Evolutionary conservation across 2,888 invertebrate genomes (phyloP).

Genomic region (Bhutanitis thaidina): DNA sequence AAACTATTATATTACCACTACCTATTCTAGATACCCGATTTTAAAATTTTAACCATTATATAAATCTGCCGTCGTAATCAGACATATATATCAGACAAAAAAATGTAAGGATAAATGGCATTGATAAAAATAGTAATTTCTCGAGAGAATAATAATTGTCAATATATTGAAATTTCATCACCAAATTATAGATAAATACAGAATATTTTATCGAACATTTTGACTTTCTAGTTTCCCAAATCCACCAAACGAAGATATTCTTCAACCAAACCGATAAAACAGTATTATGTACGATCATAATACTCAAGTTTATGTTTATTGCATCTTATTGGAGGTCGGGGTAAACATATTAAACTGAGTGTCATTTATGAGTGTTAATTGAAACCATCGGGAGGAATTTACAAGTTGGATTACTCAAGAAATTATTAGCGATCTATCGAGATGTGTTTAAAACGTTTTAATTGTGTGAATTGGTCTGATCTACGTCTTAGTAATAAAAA

Average conservation of each 20-base stretch:
- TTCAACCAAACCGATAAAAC: background rate
- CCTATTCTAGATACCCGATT: too few relatives aligned
- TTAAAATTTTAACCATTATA: too few relatives aligned
- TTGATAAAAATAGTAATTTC: too few relatives aligned
- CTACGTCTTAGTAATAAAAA: background rate
- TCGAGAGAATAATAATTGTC: too few relatives aligned
- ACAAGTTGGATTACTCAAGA: constrained; percentile 19
- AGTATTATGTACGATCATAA: constrained; percentile 18
- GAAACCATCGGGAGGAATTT: constrained; percentile 25
- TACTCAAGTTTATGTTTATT: constrained; percentile 29
- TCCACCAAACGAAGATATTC: too few relatives aligned
- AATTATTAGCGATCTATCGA: constrained; percentile 15
- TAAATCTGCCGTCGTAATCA: too few relatives aligned
- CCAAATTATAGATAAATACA: too few relatives aligned
- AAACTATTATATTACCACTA: too few relatives aligned
- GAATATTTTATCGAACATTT: background rate
- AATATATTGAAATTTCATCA: too few relatives aligned
- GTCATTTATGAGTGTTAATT: constrained; percentile 33
- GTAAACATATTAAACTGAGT: constrained; percentile 28
- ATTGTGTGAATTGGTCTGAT: constrained; percentile 11
- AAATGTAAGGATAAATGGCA: too few relatives aligned
- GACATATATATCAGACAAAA: too few relatives aligned
- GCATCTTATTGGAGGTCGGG: constrained; percentile 24
- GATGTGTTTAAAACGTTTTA: constrained; percentile 13
- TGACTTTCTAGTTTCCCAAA: too few relatives aligned